Percentiles rank a stretch among this genome's conserved stretches.
phyloP scores from a whole-genome alignment of 2,797 vertebrate species.

The Microchirus variegatus region DNA sequence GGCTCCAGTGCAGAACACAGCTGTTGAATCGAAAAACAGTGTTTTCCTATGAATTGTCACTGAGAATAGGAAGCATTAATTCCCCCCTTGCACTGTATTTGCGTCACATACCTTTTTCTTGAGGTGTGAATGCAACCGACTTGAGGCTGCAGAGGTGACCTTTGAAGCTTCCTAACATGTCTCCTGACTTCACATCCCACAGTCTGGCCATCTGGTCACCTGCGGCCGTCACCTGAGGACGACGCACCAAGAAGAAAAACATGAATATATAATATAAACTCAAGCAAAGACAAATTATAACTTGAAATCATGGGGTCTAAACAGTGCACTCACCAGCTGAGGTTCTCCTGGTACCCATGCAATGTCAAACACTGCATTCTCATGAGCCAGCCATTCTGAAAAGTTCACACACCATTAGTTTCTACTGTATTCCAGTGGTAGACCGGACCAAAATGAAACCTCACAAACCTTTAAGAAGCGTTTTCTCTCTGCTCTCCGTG shows the following conservation, averaged over 20 bases:
- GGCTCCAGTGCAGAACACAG: slow-evolving; percentile 95
- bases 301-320: too few relatives aligned
- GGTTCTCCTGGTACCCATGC: slow-evolving; percentile 94
- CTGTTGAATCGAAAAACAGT: slow-evolving; percentile 66
- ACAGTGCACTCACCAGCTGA: slow-evolving; percentile 90
- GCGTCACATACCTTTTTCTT: slow-evolving; percentile 84
- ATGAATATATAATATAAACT: not conserved
- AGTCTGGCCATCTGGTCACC: slow-evolving; percentile 95
- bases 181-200: slow-evolving; percentile 91
- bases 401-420: slow-evolving; percentile 33
- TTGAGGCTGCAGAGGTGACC: slow-evolving; percentile 98
- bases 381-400: slow-evolving; percentile 95
- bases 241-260: not conserved
- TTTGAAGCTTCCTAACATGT: slow-evolving; percentile 91
- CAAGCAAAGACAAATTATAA: not conserved
- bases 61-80: too few relatives aligned
- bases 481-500: slow-evolving; percentile 81
- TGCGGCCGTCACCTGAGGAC: slow-evolving; percentile 91
- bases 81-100: not conserved
- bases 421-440: not conserved
- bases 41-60: too few relatives aligned
- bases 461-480: slow-evolving; percentile 87
- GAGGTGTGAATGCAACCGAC: slow-evolving; percentile 90
- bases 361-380: slow-evolving; percentile 96
- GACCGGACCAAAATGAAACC: fast-evolving